phyloP scores from a whole-genome alignment of 2,888 invertebrate species.

The Dastarcus helophoroides region DNA sequence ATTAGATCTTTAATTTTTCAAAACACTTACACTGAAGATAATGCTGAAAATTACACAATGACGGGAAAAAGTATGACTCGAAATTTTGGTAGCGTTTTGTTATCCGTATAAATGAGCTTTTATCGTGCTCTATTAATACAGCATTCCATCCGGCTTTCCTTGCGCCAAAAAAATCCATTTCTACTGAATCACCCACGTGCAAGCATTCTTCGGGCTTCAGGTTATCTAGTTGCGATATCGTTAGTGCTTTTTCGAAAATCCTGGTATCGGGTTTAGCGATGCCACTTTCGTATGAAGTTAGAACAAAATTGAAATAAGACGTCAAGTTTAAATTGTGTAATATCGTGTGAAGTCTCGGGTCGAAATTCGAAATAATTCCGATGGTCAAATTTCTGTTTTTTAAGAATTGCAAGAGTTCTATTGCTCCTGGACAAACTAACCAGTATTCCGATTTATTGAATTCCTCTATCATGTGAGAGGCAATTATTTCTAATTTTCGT shows the following conservation, averaged over 20 bases:
- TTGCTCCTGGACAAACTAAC: conserved; percentile 54
- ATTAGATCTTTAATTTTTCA: too few species aligned
- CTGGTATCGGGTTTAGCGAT: conserved; percentile 61
- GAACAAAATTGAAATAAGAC: conserved; percentile 65
- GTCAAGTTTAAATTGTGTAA: conserved; percentile 53
- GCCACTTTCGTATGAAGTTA: conserved; percentile 66
- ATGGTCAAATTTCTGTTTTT: conserved; percentile 39
- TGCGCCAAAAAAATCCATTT: conserved; percentile 70
- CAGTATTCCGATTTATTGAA: conserved; percentile 65
- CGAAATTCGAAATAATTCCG: conserved; percentile 83
- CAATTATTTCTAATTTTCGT: conserved; percentile 40
- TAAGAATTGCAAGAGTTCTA: conserved; percentile 52
- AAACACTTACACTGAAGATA: too few species aligned
- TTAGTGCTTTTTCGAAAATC: conserved; percentile 59
- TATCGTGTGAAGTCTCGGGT: conserved; percentile 63
- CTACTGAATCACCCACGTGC: conserved; percentile 72
- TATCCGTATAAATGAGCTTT: too few species aligned
- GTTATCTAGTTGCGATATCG: conserved; percentile 34
- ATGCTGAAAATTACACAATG: too few species aligned
- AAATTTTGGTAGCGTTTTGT: conserved; percentile 36
- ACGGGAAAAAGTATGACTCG: conserved; percentile 36
- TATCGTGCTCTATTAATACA: conserved; percentile 38
- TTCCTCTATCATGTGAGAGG: conserved; percentile 51
- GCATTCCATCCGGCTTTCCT: conserved; percentile 66
- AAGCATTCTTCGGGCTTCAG: conserved; percentile 52